Evolutionary conservation across 2,113 vertebrate species (phyloP).

Genomic region (Urocitellus parryii): DNA sequence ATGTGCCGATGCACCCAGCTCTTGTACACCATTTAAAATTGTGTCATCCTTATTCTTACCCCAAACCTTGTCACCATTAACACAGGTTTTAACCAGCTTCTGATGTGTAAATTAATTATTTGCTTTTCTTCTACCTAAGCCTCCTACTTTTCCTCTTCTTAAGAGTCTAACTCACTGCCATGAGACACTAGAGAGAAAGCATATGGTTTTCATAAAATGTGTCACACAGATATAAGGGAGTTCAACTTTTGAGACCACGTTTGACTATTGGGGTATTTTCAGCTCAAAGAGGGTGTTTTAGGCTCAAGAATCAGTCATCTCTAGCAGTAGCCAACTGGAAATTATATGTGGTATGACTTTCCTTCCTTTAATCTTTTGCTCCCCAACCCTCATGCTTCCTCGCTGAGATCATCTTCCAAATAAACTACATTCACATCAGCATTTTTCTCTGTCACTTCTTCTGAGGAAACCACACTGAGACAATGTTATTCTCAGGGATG

Average conservation of each 20-base stretch:
- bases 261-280: background rate
- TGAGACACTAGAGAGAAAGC: background rate
- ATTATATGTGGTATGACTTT: background rate
- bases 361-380: background rate
- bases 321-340: background rate
- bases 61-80: background rate
- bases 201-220: background rate
- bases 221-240: background rate
- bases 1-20: background rate
- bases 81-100: background rate
- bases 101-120: background rate
- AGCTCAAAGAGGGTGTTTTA: background rate
- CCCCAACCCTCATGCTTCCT: background rate
- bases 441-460: background rate
- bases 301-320: background rate
- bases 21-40: background rate
- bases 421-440: background rate
- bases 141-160: background rate
- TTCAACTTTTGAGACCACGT: background rate
- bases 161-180: background rate
- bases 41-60: background rate
- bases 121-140: background rate
- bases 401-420: background rate
- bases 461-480: background rate
- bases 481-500: background rate